Percentiles rank a stretch among this genome's conserved stretches.
Evolutionary conservation across 1,140 invertebrate species (phyloP).

Genomic region (Leptinotarsa texana): DNA sequence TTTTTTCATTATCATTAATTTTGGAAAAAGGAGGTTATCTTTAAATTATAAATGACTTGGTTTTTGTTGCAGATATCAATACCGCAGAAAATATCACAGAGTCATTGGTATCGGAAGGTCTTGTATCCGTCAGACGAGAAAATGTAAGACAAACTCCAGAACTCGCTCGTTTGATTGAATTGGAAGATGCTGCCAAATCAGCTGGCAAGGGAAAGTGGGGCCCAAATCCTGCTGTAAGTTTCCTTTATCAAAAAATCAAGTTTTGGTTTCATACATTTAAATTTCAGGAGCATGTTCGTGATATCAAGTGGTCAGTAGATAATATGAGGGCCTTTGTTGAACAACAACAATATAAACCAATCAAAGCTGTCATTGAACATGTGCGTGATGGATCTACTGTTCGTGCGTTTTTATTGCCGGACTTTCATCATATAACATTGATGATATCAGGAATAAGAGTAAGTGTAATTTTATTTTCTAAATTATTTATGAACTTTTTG

Average conservation of each 20-base stretch:
- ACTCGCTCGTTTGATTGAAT: slow-evolving; percentile 71
- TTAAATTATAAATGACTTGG: no score
- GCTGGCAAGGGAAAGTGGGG: slow-evolving; percentile 86
- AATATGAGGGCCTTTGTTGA: slow-evolving; percentile 83
- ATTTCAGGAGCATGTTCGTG: slow-evolving; percentile 72
- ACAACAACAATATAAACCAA: slow-evolving; percentile 75
- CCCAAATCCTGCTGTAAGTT: neutral
- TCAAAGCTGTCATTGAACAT: slow-evolving; percentile 90
- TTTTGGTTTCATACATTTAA: slow-evolving; percentile 29
- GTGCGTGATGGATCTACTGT: slow-evolving; percentile 96
- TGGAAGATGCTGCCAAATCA: slow-evolving; percentile 89
- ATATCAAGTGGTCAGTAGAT: slow-evolving; percentile 87
- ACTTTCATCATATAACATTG: slow-evolving; percentile 86
- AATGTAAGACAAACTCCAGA: slow-evolving; percentile 71
- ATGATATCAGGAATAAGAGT: slow-evolving; percentile 93
- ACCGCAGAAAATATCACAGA: slow-evolving; percentile 87
- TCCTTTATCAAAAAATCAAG: neutral
- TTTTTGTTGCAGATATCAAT: slow-evolving; percentile 61
- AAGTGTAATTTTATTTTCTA: slow-evolving; percentile 45
- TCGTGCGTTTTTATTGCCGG: slow-evolving; percentile 84
- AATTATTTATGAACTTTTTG: no score
- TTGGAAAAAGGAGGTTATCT: no score
- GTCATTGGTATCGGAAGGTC: slow-evolving; percentile 81
- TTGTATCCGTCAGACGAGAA: slow-evolving; percentile 81
- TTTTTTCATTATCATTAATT: neutral